These are phyloP conservation scores for Alligator sinensis DNA, from an alignment of 2,113 vertebrate genomes.

Conservation along the genomic window DNA sequence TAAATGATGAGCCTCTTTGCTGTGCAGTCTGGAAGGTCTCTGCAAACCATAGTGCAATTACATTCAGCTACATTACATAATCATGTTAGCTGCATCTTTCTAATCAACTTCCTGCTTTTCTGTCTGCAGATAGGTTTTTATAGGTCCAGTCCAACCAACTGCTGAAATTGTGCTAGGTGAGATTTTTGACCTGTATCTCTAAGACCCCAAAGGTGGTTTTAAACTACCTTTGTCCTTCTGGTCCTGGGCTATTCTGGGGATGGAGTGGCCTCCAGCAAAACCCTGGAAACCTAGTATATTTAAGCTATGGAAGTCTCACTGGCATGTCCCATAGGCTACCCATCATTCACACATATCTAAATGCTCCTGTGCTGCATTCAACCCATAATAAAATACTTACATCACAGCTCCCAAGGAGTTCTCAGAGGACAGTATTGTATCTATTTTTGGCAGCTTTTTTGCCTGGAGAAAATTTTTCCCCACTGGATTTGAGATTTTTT, in stretches of 20 bases:
- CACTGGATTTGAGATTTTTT: no score
- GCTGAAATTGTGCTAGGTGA: neutral
- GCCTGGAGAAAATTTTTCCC: no score
- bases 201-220: neutral
- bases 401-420: no score
- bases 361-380: no score
- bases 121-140: neutral
- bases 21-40: neutral
- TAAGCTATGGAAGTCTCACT: neutral
- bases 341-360: neutral
- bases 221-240: rapidly evolving
- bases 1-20: neutral
- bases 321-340: neutral
- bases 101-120: neutral
- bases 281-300: neutral
- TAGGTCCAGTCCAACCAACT: neutral
- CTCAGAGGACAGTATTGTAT: no score
- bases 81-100: neutral
- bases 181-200: neutral
- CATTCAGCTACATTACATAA: neutral
- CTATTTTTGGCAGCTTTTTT: no score
- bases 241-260: neutral
- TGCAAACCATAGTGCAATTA: neutral
- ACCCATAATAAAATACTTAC: no score
- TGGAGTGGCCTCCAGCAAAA: neutral